Evolutionary conservation across 2,113 vertebrate genomes (phyloP), one percentile per base, ranked within the genome.

Genomic region (Brachionichthys hirsutus): DNA sequence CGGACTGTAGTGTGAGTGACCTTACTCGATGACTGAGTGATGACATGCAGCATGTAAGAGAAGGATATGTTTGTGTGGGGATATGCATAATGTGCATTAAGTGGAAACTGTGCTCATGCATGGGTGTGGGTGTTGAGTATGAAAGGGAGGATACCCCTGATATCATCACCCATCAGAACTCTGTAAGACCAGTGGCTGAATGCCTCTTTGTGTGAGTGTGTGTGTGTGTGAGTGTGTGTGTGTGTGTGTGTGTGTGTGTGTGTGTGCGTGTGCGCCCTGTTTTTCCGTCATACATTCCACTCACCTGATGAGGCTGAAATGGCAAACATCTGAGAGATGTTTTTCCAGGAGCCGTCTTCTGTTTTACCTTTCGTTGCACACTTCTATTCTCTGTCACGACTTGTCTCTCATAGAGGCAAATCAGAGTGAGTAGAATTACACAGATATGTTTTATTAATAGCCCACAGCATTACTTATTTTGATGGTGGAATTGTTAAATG

Each of bases 401-500:
- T 73, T 78, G 65, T 58, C 49, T 35, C 12, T 53, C 16, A 17
- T 67, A 48, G 70, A 52, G 73, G 78, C 45, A 72, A 67, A 76
- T 72, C 49, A 46, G 48, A 10, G 3, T 17, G 17, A 70, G 51
- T 19, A 24, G 47, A 20, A 50, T 38, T 36, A 52, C 67, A 40
- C 30, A 15, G 9, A n/a, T 51, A 35, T 47, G 45, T 47, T 62
- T 76, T 70, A 34, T 53, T 42, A 36, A 19, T n/a, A 24, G 6
- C 49, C 36, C 14, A 44, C 15, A 63, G 38, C 17, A 54, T 50
- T 18, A 46, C 35, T 22, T 60, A 10, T 22, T 58, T 48, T 60
- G 19, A 58, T 54, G 44, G 42, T 63, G 12, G 45, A 40, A 7
- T 14, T 55, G 4, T 18, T n/a, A 43, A 40, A 14, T 61, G 9